Evolutionary conservation across 2,888 invertebrate species (phyloP), one percentile per base, ranked within the genome.

Genomic region (Erebia aethiops): DNA sequence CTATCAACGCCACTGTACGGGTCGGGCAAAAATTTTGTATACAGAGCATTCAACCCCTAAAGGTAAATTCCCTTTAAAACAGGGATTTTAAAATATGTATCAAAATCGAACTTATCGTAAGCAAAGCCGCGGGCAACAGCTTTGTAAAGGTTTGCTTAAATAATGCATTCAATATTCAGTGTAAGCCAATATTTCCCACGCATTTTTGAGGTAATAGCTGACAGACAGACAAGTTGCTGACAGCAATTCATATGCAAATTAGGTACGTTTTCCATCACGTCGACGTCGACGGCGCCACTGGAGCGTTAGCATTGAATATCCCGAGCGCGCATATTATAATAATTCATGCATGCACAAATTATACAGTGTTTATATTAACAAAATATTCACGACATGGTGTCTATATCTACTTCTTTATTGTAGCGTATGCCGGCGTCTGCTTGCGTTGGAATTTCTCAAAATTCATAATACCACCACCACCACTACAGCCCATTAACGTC

Each of bases 231-330:
- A 26, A n/a, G 26, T 49, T 51, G 63, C 63, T 26, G 13, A 11
- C 52, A 52, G 52, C 64, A 16, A 64, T 64, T 64, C 64, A 41
- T 52, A 64, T 64, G 64, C 64, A 64, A 64, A 64, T 54, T 14
- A 57, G 26, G 10, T 52, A 51, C 64, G 64, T 64, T 64, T 64
- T 35, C 64, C 51, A 64, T 54, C 64, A 51, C 52, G 41, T 64
- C 54, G 49, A 2, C 51, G 46, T 51, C 49, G 62, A 14, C 21
- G 49, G 21, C 9, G 11, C 62, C 18, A 63, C 62, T 49, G 62
- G 7, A 26, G 62, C 49, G 62, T 46, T 46, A 16, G 18, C 26
- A 49, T 49, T 63, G 64, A 64, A 64, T 26, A 64, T 64, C 64
- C 18, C n/a, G n/a, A 52, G 18, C 52, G 2, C 26, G 26, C 52